A percentile compares a stretch with the other conserved stretches of the same genome.
Evolutionary conservation across 2,888 invertebrate genomes (phyloP).

Genomic region (Xiphydria camelus): DNA sequence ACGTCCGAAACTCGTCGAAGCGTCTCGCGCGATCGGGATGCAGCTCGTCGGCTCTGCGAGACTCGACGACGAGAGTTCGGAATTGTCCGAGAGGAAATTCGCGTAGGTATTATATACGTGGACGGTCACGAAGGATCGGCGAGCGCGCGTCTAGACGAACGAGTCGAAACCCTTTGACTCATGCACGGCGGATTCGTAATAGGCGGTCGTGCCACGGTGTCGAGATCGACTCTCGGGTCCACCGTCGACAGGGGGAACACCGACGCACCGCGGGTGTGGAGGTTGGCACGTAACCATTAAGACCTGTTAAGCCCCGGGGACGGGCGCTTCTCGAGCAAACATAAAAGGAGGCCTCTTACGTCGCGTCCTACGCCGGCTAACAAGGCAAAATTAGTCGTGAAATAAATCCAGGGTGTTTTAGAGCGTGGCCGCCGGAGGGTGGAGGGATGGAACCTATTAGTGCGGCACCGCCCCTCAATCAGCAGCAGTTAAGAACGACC

Average conservation of each 20-base stretch:
- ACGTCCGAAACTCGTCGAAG: too few species aligned
- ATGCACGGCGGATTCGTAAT: neutral
- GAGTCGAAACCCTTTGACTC: constrained; percentile 2
- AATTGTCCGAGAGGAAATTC: too few species aligned
- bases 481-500: constrained; percentile 30
- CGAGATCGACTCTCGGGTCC: neutral
- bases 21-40: too few species aligned
- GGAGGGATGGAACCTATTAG: constrained; percentile 38
- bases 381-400: constrained; percentile 49
- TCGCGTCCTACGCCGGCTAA: constrained; percentile 39
- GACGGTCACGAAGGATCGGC: too few species aligned
- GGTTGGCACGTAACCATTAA: constrained; percentile 30
- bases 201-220: neutral
- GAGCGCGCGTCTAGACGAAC: too few species aligned
- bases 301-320: constrained; percentile 23
- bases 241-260: neutral
- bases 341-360: constrained; percentile 4
- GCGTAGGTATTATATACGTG: too few species aligned
- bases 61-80: too few species aligned
- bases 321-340: constrained; percentile 3
- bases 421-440: constrained; percentile 16
- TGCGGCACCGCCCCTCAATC: constrained; percentile 40
- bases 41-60: too few species aligned
- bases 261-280: constrained; percentile 24
- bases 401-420: constrained; percentile 33